A percentile compares a stretch with the other conserved stretches of the same genome.
These are phyloP conservation scores for Cyclura pinguis DNA, from an alignment of 2,797 vertebrate species.

Conservation along the genomic window DNA sequence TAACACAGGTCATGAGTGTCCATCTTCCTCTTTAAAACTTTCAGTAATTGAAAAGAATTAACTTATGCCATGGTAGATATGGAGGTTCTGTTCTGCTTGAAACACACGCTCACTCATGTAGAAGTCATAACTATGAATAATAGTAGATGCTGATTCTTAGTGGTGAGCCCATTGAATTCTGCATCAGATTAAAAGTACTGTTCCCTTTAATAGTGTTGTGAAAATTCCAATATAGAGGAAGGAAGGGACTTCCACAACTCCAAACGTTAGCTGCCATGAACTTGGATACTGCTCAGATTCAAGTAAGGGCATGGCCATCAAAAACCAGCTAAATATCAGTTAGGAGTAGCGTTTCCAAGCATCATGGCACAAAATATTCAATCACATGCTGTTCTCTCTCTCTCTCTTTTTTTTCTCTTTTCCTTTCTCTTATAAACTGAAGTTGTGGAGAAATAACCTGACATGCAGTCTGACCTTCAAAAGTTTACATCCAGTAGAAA, in stretches of 20 bases:
- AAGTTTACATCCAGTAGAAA: slow-evolving; percentile 1
- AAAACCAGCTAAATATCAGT: neutral
- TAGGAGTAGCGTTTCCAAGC: neutral
- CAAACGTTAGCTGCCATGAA: neutral
- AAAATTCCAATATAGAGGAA: neutral
- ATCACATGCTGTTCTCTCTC: neutral
- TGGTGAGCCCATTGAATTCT: neutral
- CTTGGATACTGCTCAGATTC: neutral
- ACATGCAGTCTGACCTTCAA: neutral
- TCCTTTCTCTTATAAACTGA: neutral
- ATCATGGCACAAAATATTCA: neutral
- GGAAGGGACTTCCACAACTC: neutral
- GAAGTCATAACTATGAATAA: neutral
- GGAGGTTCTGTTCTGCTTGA: neutral
- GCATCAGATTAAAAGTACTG: neutral
- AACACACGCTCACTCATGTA: neutral
- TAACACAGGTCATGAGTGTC: no score
- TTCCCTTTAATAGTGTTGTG: neutral
- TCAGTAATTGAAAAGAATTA: neutral
- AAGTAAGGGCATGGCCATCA: neutral
- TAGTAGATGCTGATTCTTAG: neutral
- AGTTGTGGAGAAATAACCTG: no score
- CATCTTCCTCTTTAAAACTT: neutral
- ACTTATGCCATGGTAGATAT: neutral
- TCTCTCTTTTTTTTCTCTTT: neutral